These are phyloP conservation scores for Eurytoma californica DNA, from an alignment of 2,888 invertebrate species.

Conservation along the genomic window DNA sequence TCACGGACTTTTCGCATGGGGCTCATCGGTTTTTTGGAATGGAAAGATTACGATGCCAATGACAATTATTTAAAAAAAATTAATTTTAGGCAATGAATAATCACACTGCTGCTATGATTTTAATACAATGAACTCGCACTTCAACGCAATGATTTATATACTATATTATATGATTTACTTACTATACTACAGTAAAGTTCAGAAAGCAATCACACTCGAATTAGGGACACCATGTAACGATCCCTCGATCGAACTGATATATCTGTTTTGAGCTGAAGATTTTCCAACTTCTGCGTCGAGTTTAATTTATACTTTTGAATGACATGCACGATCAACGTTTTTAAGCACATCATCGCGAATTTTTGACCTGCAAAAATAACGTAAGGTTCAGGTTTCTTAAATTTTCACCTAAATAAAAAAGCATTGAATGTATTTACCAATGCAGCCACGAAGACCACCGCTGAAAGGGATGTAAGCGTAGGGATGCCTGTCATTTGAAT, in stretches of 20 bases:
- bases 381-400: too few species aligned
- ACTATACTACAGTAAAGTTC: too few species aligned
- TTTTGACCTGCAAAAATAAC: constrained; percentile 57
- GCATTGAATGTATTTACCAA: constrained; percentile 50
- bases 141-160: too few species aligned
- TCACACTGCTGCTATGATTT: too few species aligned
- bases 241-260: constrained; percentile 59
- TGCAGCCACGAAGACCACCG: constrained; percentile 58
- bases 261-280: constrained; percentile 57
- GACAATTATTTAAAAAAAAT: too few species aligned
- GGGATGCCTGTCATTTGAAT: constrained; percentile 58
- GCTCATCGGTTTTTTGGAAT: too few species aligned
- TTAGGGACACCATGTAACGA: constrained; percentile 58
- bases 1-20: too few species aligned
- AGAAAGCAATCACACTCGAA: constrained; percentile 6
- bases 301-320: constrained; percentile 57
- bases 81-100: too few species aligned
- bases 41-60: too few species aligned
- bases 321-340: constrained; percentile 60
- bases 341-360: constrained; percentile 60
- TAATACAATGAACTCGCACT: too few species aligned
- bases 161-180: too few species aligned
- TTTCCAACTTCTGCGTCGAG: constrained; percentile 50
- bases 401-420: not conserved
- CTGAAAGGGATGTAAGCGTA: constrained; percentile 61